Conservation (phyloP, 92 coral and sea anemone species). For the Epizoanthus rinbou region DNA sequence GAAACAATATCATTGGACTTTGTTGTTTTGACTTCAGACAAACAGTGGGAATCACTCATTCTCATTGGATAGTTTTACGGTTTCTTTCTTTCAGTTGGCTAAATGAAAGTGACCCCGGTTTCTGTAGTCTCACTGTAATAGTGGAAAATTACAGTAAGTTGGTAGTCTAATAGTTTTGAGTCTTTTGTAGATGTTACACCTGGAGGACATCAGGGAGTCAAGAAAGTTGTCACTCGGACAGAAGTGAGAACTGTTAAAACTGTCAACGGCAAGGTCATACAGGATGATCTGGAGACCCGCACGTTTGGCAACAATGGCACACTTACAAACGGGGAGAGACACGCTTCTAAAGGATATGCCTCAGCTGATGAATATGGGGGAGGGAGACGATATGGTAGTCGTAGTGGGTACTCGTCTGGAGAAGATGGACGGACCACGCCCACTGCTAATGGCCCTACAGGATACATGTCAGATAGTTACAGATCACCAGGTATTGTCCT, state of each 20-base stretch:
- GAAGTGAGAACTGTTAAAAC: conserved; percentile 77
- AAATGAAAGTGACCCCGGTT: no score
- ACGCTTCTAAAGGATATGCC: conserved; percentile 60
- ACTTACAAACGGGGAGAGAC: conserved; percentile 66
- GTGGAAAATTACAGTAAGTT: no score
- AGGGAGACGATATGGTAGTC: conserved; percentile 69
- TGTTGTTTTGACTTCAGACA: no score
- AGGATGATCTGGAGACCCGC: conserved; percentile 59
- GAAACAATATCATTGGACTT: no score
- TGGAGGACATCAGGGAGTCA: conserved; percentile 74
- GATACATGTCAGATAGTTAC: conserved; percentile 79
- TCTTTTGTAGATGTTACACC: conserved; percentile 66
- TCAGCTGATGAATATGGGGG: conserved; percentile 75
- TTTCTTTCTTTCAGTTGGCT: no score
- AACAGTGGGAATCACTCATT: no score
- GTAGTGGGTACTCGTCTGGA: conserved; percentile 75
- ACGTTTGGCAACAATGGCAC: conserved; percentile 72
- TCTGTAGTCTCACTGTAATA: no score
- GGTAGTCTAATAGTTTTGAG: no score
- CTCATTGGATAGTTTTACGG: no score
- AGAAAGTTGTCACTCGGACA: conserved; percentile 85
- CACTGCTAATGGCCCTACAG: conserved; percentile 64
- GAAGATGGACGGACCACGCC: conserved; percentile 84
- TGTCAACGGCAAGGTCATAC: conserved; percentile 80
- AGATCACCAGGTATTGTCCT: conserved; percentile 38